Evolutionary conservation across 2,888 invertebrate genomes (phyloP), one percentile per base, ranked within the genome.

Genomic region (Standfussiana lucernea): DNA sequence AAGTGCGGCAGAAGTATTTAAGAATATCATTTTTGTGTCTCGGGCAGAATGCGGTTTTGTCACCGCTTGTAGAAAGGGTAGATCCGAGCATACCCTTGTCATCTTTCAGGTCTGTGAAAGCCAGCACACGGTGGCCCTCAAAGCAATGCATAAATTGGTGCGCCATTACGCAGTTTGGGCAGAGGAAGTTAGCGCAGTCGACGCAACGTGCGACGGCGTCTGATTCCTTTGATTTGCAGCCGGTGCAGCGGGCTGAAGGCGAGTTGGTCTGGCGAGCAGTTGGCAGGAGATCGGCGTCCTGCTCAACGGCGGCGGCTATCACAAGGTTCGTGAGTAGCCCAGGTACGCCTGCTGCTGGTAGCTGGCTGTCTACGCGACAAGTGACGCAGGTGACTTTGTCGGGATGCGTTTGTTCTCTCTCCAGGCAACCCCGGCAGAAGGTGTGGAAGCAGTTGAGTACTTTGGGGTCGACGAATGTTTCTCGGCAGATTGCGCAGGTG

Each of bases 91-190:
- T 97, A 77, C 95, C 95, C 88, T 96, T 96, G 82, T 97, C 97
- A 89, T 98, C 97, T 92, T 98, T 98, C 74, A 97, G 92, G 84
- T 98, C 98, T 61, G 95, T 94, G 90, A 98, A 97, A 82, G 98
- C 97, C 89, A 98, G 97, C 80, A 99, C 99, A 78, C 99, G 98
- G 95, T 99, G 99, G 84, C 99, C 99, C 94, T 99, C 99, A 95
- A 99, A 99, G 95, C 99, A 99, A 95, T 99, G 99, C 99, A 99
- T 99, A 95, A 99, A 99, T 96, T 99, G 99, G 96, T 99, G 99
- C 84, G 99, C 99, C 98, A 99, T 99, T 91, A 99, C 99, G 97
- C 99, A 99, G 95, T 99, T 99, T 79, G 98, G 98, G 97, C 99
- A 99, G 89, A 99, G 97, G 94, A 98, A 99, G 94, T 99, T 99